phyloP scores from a whole-genome alignment of 2,888 invertebrate genomes.

The Dolichomitus sp. region DNA sequence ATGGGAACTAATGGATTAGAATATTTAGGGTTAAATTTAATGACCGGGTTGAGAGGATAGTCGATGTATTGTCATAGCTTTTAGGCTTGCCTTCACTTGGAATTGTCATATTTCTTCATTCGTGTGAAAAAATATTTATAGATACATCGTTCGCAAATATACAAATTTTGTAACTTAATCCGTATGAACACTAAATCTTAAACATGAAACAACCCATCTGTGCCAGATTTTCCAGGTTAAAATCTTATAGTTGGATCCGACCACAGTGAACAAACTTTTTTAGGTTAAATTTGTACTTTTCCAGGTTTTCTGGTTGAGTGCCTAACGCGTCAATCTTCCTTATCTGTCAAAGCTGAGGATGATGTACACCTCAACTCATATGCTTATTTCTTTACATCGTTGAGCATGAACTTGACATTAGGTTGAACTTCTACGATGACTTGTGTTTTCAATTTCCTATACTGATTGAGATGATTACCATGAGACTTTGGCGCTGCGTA shows the following conservation, averaged over 20 bases:
- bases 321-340: neutral
- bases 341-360: neutral
- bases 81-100: neutral
- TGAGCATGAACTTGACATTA: neutral
- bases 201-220: no score
- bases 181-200: no score
- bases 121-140: neutral
- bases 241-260: no score
- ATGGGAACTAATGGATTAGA: no score
- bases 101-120: neutral
- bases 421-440: neutral
- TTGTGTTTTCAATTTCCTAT: conserved; percentile 15
- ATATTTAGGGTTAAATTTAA: neutral
- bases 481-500: conserved; percentile 15
- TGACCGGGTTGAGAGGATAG: neutral
- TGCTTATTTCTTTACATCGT: neutral
- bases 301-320: no score
- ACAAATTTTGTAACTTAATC: neutral
- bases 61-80: neutral
- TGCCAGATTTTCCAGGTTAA: no score
- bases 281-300: no score
- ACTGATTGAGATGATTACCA: conserved; percentile 24
- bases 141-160: no score
- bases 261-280: no score
- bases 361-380: neutral